These are phyloP conservation scores for Xiphophorus couchianus DNA, from an alignment of 2,113 vertebrate genomes.

Conservation along the genomic window DNA sequence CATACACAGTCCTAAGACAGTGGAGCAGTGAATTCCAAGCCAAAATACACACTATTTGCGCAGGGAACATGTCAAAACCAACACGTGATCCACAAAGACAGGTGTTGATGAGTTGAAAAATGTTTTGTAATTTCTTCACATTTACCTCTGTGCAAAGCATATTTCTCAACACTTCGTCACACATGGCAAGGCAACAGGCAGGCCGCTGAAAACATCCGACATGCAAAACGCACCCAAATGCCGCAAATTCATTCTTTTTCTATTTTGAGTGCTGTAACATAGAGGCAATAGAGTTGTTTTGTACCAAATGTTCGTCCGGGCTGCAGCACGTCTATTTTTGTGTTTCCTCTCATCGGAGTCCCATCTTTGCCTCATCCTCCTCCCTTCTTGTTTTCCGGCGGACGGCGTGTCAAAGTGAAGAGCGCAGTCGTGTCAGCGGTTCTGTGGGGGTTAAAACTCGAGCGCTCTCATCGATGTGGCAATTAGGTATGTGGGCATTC, in stretches of 20 bases:
- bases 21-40: too few species aligned
- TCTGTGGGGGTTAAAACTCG: conserved; percentile 57
- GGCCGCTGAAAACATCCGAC: background rate
- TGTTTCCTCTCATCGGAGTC: conserved; percentile 14
- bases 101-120: too few species aligned
- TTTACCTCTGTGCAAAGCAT: background rate
- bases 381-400: conserved; percentile 41
- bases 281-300: background rate
- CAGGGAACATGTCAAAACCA: too few species aligned
- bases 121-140: background rate
- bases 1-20: too few species aligned
- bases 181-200: background rate
- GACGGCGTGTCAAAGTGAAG: conserved; percentile 51
- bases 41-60: too few species aligned
- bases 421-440: conserved; percentile 32
- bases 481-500: conserved; percentile 62
- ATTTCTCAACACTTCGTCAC: background rate
- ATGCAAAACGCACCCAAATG: background rate
- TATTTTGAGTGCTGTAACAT: background rate
- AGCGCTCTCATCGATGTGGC: conserved; percentile 56
- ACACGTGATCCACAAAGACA: too few species aligned
- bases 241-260: background rate
- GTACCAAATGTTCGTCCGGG: conserved; percentile 2
- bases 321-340: conserved; percentile 26
- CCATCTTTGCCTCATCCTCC: conserved; percentile 21